Base-by-base conservation (phyloP, 2,888 invertebrate species). In the Drosophila flavopinicola region DNA sequence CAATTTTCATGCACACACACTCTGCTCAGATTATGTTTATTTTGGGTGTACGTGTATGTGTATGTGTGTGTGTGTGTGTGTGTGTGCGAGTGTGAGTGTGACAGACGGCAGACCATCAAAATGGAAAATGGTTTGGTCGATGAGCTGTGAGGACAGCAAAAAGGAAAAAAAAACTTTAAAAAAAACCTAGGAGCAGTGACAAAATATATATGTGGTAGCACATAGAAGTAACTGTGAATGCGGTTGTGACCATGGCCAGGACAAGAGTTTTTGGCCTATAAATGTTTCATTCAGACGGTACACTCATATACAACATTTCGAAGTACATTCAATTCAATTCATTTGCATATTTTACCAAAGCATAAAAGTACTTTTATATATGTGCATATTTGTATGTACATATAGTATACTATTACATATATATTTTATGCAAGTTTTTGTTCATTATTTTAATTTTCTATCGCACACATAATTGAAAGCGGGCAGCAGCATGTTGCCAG, bases 21-120 rank as follows among this genome's bases (percentile, higher is more conserved):
- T 67, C 82, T 61, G 78, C 74, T 71, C 74, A 82, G 85, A 85
- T 82, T 82, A 82, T 82, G 80, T 80, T 80, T 85, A 80, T 85
- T 80, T 85, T 82, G 85, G 70, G 75, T 65, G 67, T 70, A 41
- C 45, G 45, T 57, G 2, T 59, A 54, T 37, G 23, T 38, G 59
- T 59, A 42, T 53, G 44, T 72, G 59, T 32, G 48, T 20, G 17
- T 25, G 41, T 32, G 39, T 35, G 41, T 39, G 20, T 30, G 17
- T 15, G 20, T 10, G 27, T 39, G 24, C 24, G 15, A 17, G 47
- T 35, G 25, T 51, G 53, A 38, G 45, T 56, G 57, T 74, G 68
- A 75, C 75, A 75, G 78, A 78, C 78, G 54, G 56, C 60, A 75
- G 67, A 67, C 75, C 75, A 77, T 75, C 78, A 78, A 77, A 75